Conservation (phyloP, 2,888 invertebrate genomes). For the Metallyticus violacea region DNA sequence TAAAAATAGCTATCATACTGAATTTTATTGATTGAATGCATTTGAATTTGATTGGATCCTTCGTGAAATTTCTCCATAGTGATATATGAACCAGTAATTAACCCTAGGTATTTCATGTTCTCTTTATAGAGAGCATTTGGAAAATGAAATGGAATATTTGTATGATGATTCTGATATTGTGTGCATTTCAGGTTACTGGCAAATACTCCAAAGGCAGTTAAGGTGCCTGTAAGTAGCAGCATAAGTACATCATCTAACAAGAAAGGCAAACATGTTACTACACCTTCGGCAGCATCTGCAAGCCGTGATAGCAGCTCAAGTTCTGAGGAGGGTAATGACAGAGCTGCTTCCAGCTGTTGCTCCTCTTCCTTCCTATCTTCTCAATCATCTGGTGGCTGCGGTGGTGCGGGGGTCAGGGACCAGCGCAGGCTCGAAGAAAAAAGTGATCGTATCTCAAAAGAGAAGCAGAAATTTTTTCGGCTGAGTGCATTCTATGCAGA, state of each 20-base stretch:
- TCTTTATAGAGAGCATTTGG: too few species aligned
- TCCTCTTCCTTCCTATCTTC: constrained; percentile 35
- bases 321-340: constrained; percentile 46
- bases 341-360: constrained; percentile 29
- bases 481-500: constrained; percentile 75
- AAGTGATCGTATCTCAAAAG: constrained; percentile 77
- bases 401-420: constrained; percentile 40
- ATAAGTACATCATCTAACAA: background rate
- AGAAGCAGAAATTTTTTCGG: constrained; percentile 84
- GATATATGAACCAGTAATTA: too few species aligned
- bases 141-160: too few species aligned
- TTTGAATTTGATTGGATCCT: too few species aligned
- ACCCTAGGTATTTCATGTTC: too few species aligned
- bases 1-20: too few species aligned
- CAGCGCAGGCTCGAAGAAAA: constrained; percentile 55
- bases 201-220: background rate
- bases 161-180: too few species aligned
- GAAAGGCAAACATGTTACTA: constrained; percentile 8
- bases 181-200: constrained; percentile 21
- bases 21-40: too few species aligned
- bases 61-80: too few species aligned
- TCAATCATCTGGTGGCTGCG: constrained; percentile 48
- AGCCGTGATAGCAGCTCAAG: constrained; percentile 26
- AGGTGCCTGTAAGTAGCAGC: background rate
- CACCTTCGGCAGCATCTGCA: constrained; percentile 26